These are phyloP conservation scores for Endomychus coccineus DNA, from an alignment of 2,888 invertebrate species.

Conservation along the genomic window DNA sequence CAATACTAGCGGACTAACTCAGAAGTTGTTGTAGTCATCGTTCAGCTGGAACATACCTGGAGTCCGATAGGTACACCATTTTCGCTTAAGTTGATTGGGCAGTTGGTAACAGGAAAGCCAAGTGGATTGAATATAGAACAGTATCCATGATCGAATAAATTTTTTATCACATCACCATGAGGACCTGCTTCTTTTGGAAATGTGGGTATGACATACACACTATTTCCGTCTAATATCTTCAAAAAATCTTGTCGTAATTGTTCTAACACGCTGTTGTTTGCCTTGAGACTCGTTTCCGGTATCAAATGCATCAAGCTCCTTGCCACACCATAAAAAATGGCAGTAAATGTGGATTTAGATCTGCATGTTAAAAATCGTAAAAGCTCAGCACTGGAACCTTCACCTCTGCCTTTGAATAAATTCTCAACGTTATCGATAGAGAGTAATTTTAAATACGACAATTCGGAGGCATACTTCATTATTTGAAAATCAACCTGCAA, in stretches of 20 bases:
- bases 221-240: slow-evolving; percentile 57
- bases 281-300: slow-evolving; percentile 13
- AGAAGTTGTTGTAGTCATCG: too few relatives aligned
- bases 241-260: slow-evolving; percentile 50
- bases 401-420: slow-evolving; percentile 58
- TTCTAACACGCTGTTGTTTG: slow-evolving; percentile 40
- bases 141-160: slow-evolving; percentile 67
- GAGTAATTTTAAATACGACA: slow-evolving; percentile 50
- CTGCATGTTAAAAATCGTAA: slow-evolving; percentile 55
- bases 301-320: slow-evolving; percentile 30
- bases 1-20: too few relatives aligned
- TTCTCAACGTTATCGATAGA: slow-evolving; percentile 57
- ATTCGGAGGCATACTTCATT: slow-evolving; percentile 58
- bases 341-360: slow-evolving; percentile 60
- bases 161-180: slow-evolving; percentile 59
- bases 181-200: slow-evolving; percentile 59
- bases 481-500: slow-evolving; percentile 54
- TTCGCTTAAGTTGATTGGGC: slow-evolving; percentile 67
- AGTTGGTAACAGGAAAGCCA: slow-evolving; percentile 77
- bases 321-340: slow-evolving; percentile 50
- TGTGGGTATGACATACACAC: slow-evolving; percentile 62
- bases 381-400: slow-evolving; percentile 55
- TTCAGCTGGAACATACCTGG: slow-evolving; percentile 48
- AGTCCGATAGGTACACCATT: slow-evolving; percentile 69
- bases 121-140: slow-evolving; percentile 75